Base-by-base conservation (phyloP, 2,888 invertebrate genomes). In the Philhelius pedissequus region DNA sequence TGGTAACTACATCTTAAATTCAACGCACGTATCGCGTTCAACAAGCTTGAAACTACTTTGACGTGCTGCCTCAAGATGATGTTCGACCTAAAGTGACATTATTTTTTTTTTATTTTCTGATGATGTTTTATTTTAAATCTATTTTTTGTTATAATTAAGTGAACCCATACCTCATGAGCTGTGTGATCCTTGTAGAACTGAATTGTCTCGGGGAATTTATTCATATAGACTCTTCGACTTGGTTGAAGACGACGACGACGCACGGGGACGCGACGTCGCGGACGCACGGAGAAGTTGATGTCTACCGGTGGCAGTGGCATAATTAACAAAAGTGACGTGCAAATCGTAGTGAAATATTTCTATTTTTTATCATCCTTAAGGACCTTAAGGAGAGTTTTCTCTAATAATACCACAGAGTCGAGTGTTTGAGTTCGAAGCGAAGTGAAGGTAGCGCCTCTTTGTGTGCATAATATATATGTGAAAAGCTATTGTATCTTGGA, bases 291-390 rank as follows among this genome's bases (percentile, higher is more conserved):
- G n/a, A 48, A 20, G 30, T 20, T 18, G 7, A 43, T 15, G 43
- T 75, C 40, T 52, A 45, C 35, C 20, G 58, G 54, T 50, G 66
- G 45, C 75, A 71, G 71, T 81, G 76, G 84, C 71, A 76, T 84
- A 84, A 84, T 84, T 84, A 84, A 84, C 66, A 80, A 84, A 80
- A 79, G 79, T 84, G 84, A 84, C 84, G 84, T 84, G 79, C 84
- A 75, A 84, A 80, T 84, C 84, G 84, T 48, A 71, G 74, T 79
- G 79, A 79, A 84, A 71, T 76, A 76, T 81, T 81, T 25, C 58
- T 43, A 60, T 76, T 35, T 68, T 79, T 62, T 68, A 71, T 76
- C 66, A 52, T 76, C 64, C 58, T 66, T 43, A 62, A 62, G 62
- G 62, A 62, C 62, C 62, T 62, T 52, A 45, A 30, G 50, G 50